Evolutionary conservation across 2,888 invertebrate species (phyloP).

Genomic region (Incurvaria masculella): DNA sequence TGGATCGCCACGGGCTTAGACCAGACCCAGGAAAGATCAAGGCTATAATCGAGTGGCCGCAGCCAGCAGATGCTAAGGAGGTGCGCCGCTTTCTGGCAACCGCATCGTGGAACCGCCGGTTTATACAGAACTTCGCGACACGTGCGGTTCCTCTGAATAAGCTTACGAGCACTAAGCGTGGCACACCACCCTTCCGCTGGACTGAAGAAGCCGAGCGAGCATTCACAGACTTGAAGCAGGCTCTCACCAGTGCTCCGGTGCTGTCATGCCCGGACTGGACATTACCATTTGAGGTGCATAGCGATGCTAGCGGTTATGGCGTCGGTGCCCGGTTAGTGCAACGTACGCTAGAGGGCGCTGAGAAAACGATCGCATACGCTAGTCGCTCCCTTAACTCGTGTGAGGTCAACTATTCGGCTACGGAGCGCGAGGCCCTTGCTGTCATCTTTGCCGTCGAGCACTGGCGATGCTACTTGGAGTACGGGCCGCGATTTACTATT

Average conservation of each 20-base stretch:
- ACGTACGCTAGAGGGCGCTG: not conserved
- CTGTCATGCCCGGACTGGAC: not conserved
- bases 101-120: not conserved
- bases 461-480: not conserved
- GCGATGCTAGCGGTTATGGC: not conserved
- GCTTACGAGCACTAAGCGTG: not conserved
- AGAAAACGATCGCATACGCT: conserved; percentile 10
- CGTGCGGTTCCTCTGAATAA: not conserved
- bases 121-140: not conserved
- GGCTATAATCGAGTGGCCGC: conserved; percentile 16
- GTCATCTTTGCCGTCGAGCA: conserved; percentile 14
- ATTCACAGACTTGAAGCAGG: not conserved
- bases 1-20: conserved; percentile 16
- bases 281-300: not conserved
- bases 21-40: conserved; percentile 17
- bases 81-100: not conserved
- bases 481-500: not conserved
- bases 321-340: not conserved
- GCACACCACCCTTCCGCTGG: not conserved
- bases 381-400: conserved; percentile 8
- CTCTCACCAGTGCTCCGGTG: not conserved
- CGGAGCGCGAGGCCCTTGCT: conserved; percentile 20
- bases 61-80: conserved; percentile 10
- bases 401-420: conserved; percentile 15
- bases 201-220: not conserved